Evolutionary conservation across 2,797 vertebrate species (phyloP).

Genomic region (Centropyge bicolor): DNA sequence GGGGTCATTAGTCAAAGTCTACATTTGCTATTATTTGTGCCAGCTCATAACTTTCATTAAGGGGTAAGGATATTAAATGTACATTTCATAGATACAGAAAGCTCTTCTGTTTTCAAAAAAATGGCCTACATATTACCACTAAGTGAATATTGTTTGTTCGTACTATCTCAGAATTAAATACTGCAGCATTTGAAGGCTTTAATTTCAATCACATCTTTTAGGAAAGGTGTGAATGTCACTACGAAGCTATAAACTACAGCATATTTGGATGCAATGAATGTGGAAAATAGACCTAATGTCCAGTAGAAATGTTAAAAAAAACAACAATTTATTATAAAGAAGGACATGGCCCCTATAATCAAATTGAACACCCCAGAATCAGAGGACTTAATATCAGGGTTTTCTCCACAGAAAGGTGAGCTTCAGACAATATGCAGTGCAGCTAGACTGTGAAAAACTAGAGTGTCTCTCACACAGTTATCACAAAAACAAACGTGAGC

Average conservation of each 20-base stretch:
- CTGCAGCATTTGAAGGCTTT: not conserved
- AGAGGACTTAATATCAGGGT: not conserved
- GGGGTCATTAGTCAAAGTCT: not conserved
- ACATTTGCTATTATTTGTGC: not conserved
- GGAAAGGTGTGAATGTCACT: not conserved
- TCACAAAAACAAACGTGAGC: slow-evolving; percentile 3
- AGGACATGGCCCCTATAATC: not conserved
- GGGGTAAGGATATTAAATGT: no score
- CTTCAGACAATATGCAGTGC: not conserved
- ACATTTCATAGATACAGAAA: not conserved
- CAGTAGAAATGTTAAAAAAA: not conserved
- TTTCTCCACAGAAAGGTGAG: not conserved
- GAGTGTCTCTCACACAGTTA: not conserved
- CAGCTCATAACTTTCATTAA: not conserved
- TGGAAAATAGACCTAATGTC: not conserved
- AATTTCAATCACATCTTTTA: not conserved
- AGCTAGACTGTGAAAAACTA: not conserved
- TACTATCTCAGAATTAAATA: not conserved
- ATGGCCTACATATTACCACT: not conserved
- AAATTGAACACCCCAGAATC: not conserved
- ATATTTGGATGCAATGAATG: not conserved
- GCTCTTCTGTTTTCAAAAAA: not conserved
- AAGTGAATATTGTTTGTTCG: not conserved
- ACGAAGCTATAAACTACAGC: not conserved
- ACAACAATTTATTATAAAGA: not conserved